Percentiles rank a stretch among this genome's conserved stretches.
Conservation (phyloP, 1,140 invertebrate species). For the Drosophila pallidifrons region DNA sequence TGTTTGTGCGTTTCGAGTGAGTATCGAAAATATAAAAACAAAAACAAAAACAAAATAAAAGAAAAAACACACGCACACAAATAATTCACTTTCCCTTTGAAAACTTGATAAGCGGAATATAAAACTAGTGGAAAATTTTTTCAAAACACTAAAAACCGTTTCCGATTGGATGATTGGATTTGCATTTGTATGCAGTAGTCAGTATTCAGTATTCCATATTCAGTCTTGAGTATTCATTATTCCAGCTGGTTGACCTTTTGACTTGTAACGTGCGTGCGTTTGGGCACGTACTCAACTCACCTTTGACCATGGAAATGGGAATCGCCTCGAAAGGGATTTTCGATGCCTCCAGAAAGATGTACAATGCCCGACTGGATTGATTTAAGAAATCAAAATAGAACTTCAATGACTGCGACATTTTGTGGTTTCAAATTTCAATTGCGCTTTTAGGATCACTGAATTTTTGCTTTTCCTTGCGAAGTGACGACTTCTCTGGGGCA, state of each 20-base stretch:
- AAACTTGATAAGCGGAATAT: slow-evolving; percentile 59
- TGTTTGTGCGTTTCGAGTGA: not conserved
- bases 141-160: slow-evolving; percentile 21
- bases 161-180: slow-evolving; percentile 12
- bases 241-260: slow-evolving; percentile 39
- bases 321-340: slow-evolving; percentile 88
- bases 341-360: slow-evolving; percentile 88
- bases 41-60: not conserved
- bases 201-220: not conserved
- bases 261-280: slow-evolving; percentile 21
- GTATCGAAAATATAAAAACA: no score
- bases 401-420: slow-evolving; percentile 85
- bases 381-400: slow-evolving; percentile 90
- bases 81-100: slow-evolving; percentile 59
- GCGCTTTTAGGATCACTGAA: not conserved
- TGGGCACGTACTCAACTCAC: slow-evolving; percentile 68
- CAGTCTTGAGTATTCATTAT: no score
- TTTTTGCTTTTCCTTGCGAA: not conserved
- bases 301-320: slow-evolving; percentile 87
- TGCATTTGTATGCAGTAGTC: slow-evolving; percentile 16
- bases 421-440: slow-evolving; percentile 14
- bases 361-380: slow-evolving; percentile 90
- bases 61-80: not conserved
- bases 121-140: slow-evolving; percentile 71
- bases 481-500: no score